phyloP scores from a whole-genome alignment of 1,140 invertebrate species.

The Popillia japonica region DNA sequence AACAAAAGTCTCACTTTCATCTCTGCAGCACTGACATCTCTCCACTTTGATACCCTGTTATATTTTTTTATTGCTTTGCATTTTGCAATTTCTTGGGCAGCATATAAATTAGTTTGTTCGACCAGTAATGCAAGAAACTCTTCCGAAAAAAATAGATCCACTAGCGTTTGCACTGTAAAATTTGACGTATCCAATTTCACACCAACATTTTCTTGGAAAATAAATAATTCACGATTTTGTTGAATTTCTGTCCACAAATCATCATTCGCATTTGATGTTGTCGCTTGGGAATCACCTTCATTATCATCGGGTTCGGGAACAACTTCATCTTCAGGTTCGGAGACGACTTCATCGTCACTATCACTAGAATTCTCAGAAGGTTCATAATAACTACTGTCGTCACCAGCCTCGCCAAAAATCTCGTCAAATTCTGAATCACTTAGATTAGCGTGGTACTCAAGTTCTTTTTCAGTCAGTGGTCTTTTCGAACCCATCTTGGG shows the following conservation, averaged over 20 bases:
- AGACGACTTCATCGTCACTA: conserved; percentile 43
- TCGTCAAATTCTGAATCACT: conserved; percentile 41
- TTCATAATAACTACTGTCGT: conserved; percentile 43
- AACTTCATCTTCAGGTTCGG: conserved; percentile 39
- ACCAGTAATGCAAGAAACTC: conserved; percentile 42
- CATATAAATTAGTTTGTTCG: conserved; percentile 42
- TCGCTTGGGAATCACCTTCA: conserved; percentile 40
- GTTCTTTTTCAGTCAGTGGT: conserved; percentile 42
- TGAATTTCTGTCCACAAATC: too few species aligned
- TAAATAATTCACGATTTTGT: too few species aligned
- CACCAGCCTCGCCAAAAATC: conserved; percentile 38
- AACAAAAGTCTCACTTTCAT: conserved; percentile 41
- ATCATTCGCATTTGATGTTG: neutral
- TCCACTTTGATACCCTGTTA: conserved; percentile 39
- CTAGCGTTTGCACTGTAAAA: too few species aligned
- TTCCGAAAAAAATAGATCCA: conserved; percentile 43
- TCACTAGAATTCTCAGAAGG: conserved; percentile 42
- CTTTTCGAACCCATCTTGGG: conserved; percentile 17
- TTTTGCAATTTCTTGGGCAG: conserved; percentile 41
- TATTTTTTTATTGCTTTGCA: conserved; percentile 39
- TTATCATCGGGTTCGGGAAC: conserved; percentile 44
- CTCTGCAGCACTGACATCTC: conserved; percentile 42
- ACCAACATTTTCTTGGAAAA: too few species aligned
- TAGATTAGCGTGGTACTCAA: conserved; percentile 41
- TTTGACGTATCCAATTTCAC: too few species aligned